Evolutionary conservation across 64 coral and sea anemone genomes (phyloP).

Genomic region (Astreopora myriophthalma): DNA sequence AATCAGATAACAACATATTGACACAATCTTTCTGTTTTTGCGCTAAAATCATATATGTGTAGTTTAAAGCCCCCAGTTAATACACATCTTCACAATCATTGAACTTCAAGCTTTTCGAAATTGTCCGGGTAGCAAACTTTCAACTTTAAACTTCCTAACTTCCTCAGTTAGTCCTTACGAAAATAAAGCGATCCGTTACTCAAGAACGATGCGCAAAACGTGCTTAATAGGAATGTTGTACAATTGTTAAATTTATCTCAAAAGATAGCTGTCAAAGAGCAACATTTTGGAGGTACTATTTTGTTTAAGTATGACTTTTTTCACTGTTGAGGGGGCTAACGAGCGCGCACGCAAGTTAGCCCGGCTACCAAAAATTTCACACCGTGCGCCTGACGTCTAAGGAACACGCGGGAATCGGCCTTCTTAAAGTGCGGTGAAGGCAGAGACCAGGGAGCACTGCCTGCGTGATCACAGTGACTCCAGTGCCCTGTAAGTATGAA

Average conservation of each 20-base stretch:
- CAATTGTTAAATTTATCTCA: not conserved
- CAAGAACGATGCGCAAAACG: not conserved
- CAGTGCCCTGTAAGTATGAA: constrained; percentile 96
- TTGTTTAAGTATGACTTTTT: not conserved
- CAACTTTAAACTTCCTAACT: too few relatives aligned
- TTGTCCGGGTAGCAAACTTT: too few relatives aligned
- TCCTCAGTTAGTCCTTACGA: too few relatives aligned
- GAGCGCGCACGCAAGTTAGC: constrained; percentile 91
- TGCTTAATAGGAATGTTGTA: not conserved
- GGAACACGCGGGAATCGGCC: constrained; percentile 90
- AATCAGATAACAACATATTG: too few relatives aligned
- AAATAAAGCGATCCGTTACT: too few relatives aligned
- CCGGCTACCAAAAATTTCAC: constrained; percentile 95
- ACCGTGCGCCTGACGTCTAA: constrained; percentile 87
- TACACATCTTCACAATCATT: too few relatives aligned
- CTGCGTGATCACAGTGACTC: constrained; percentile 92
- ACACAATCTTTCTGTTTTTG: too few relatives aligned
- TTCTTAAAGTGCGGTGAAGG: constrained; percentile 72
- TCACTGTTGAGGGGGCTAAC: constrained; percentile 61
- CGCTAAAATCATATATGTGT: too few relatives aligned
- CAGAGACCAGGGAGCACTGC: constrained; percentile 81
- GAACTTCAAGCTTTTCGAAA: too few relatives aligned
- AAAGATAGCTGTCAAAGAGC: not conserved
- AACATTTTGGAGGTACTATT: not conserved
- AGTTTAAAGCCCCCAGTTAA: too few relatives aligned